phyloP scores from a whole-genome alignment of 2,797 vertebrate species.

The Glyptemys insculpta region DNA sequence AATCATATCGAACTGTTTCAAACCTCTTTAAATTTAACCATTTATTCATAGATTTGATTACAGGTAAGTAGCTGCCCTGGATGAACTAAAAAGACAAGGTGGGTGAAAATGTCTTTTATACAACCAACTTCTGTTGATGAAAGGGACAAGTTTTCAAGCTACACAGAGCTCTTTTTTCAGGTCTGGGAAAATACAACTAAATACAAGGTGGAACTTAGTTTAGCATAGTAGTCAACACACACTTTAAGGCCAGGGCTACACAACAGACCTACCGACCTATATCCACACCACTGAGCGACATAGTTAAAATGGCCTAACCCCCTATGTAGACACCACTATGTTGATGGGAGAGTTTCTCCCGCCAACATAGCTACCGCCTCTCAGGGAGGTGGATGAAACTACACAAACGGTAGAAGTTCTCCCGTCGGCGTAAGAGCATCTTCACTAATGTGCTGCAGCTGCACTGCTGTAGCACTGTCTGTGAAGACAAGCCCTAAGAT shows the following conservation, averaged over 20 bases:
- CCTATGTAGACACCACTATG: no score
- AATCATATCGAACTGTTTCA: background rate
- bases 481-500: background rate
- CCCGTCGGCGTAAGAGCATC: no score
- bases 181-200: background rate
- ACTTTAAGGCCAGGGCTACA: no score
- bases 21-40: background rate
- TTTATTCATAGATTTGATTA: no score
- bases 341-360: background rate
- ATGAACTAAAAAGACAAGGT: background rate
- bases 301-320: no score
- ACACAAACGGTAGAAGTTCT: no score
- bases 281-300: no score
- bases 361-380: background rate
- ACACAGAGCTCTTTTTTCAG: background rate
- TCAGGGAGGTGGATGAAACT: no score
- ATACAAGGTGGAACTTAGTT: background rate
- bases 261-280: no score
- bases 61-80: no score
- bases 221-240: no score
- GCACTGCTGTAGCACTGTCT: background rate
- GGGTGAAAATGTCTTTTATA: background rate
- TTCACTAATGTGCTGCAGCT: no score
- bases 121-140: background rate
- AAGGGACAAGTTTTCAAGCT: background rate